Base-by-base conservation (phyloP, 2,888 invertebrate genomes). In the Villa cingulata region DNA sequence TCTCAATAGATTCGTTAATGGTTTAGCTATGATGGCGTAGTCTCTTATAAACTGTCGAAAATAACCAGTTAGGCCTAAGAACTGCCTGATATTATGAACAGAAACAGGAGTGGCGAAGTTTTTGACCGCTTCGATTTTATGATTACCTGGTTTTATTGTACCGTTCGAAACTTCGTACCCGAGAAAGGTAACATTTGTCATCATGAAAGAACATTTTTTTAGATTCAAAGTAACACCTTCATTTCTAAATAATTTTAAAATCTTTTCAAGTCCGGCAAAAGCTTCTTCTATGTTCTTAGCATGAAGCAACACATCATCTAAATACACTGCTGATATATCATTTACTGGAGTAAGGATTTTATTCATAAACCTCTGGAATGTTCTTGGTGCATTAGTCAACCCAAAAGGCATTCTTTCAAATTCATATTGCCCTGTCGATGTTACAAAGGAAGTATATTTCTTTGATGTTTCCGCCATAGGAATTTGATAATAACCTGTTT, bases 331-430 rank as follows among this genome's bases (percentile, higher is more conserved):
- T 5, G 53, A 54, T 18, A 49, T 37, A 17, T 43, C 34, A 29
- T 14, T 42, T 9, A 42, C 41, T 2, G 12, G 44, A 14, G 36
- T 23, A 2, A 43, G 29, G 16, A 46, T 27, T 17, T 12, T 41
- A n/a, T 46, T 46, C 40, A 63, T 58, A 27, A 57, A 42, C n/a
- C 57, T 32, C 45, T 61, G 61, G 51, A 62, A 63, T 16, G 55
- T 54, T 5, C 53, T 50, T 7, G 60, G 59, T 2, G 61, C 59
- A 46, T 63, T 63, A 2, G 52, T 1, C n/a, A n/a, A n/a, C n/a
- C n/a, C n/a, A n/a, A n/a, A n/a, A n/a, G n/a, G n/a, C n/a, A n/a
- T n/a, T n/a, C 53, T 20, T 2, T 51, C 36, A 43, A 56, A 63
- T 48, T 63, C 56, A 41, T 4, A 64, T 3, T 59, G 52, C 2